Evolutionary conservation across 2,113 vertebrate species (phyloP).

Genomic region (Microtus ochrogaster): DNA sequence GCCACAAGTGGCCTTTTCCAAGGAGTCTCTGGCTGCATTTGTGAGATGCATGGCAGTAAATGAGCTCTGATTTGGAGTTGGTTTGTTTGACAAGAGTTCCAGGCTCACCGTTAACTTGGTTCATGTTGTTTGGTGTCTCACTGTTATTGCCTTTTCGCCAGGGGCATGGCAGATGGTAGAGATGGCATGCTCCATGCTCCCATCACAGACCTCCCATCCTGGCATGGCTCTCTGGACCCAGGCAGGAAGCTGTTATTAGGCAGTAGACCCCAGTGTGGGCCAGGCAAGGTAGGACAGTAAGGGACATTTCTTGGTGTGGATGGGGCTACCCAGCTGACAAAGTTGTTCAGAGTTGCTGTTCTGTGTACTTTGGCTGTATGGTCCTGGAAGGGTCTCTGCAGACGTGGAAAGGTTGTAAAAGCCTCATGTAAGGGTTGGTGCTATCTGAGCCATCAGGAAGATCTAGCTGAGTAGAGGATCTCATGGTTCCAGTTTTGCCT

Average conservation of each 20-base stretch:
- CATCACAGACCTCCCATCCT: constrained; percentile 76
- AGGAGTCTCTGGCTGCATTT: constrained; percentile 57
- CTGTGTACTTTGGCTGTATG: constrained; percentile 44
- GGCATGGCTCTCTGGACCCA: constrained; percentile 71
- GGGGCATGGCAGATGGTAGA: constrained; percentile 62
- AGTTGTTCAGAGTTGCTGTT: constrained; percentile 50
- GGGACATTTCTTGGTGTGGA: background rate
- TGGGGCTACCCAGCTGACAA: background rate
- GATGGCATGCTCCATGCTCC: constrained; percentile 79
- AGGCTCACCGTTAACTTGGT: constrained; percentile 58
- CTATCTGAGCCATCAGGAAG: background rate
- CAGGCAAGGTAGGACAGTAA: background rate
- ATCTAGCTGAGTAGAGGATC: background rate
- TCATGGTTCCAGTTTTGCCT: constrained; percentile 4
- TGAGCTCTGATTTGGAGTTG: constrained; percentile 64
- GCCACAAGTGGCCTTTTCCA: constrained; percentile 4
- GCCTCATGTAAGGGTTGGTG: constrained; percentile 29
- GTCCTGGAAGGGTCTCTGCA: constrained; percentile 49
- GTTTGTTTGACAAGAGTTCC: constrained; percentile 61
- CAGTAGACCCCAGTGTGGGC: constrained; percentile 28
- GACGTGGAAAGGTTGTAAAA: background rate
- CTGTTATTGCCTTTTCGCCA: background rate
- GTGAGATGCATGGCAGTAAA: constrained; percentile 65
- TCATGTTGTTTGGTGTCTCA: background rate
- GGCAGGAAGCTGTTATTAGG: constrained; percentile 69